Evolutionary conservation across 2,888 invertebrate species (phyloP).

Genomic region (Sturmia bella): DNA sequence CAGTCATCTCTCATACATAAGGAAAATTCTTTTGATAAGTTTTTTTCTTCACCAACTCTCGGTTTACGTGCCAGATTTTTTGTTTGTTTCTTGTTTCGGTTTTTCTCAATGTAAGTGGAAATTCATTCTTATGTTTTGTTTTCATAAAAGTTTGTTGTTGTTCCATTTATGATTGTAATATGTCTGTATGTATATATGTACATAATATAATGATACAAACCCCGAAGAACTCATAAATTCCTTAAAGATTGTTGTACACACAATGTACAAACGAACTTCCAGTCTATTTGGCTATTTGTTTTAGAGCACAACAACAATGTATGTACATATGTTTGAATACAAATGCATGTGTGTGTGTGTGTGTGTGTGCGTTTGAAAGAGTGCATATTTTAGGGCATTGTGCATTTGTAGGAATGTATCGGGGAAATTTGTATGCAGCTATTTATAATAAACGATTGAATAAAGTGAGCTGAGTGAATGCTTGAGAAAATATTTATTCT

Average conservation of each 20-base stretch:
- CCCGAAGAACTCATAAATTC: constrained; percentile 59
- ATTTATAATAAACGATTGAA: constrained; percentile 50
- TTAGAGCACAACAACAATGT: constrained; percentile 2
- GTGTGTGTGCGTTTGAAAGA: background rate
- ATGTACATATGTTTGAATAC: background rate
- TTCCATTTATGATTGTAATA: constrained; percentile 52
- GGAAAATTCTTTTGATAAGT: constrained; percentile 56
- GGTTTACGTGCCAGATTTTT: constrained; percentile 61
- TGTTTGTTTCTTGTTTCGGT: constrained; percentile 38
- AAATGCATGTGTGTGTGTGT: too few species aligned
- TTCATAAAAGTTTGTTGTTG: constrained; percentile 35
- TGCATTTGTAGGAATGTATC: constrained; percentile 9
- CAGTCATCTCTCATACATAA: background rate
- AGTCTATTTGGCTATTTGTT: constrained; percentile 48
- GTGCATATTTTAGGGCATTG: background rate
- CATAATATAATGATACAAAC: constrained; percentile 51
- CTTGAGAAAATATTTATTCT: constrained; percentile 11
- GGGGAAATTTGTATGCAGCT: constrained; percentile 12
- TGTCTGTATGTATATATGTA: background rate
- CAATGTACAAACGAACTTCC: constrained; percentile 42
- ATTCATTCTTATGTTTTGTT: constrained; percentile 52
- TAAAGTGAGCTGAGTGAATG: constrained; percentile 27
- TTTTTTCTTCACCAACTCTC: constrained; percentile 35
- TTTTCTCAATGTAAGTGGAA: constrained; percentile 40
- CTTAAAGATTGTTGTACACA: constrained; percentile 48